Evolutionary conservation across 2,888 invertebrate species (phyloP).

Genomic region (Venustoraphidia nigricollis): DNA sequence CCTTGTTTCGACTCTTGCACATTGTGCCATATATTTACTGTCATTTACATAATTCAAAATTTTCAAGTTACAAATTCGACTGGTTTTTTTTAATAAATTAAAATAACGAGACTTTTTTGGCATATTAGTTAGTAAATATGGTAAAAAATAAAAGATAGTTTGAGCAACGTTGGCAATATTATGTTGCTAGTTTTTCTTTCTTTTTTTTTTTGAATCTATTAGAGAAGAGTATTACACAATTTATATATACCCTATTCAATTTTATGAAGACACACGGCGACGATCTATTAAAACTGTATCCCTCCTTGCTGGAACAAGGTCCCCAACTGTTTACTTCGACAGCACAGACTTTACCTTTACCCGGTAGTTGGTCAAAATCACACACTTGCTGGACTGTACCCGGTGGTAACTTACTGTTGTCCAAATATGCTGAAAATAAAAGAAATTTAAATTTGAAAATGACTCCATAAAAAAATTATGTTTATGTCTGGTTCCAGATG

Average conservation of each 20-base stretch:
- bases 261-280: conserved; percentile 75
- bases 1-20: too few species aligned
- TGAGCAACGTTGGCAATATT: background rate
- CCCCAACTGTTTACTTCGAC: conserved; percentile 31
- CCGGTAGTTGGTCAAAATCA: conserved; percentile 30
- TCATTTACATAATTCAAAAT: too few species aligned
- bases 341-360: conserved; percentile 35
- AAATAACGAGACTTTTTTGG: too few species aligned
- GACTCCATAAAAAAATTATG: background rate
- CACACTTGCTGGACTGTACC: conserved; percentile 36
- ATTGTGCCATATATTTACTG: too few species aligned
- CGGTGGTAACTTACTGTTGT: conserved; percentile 22
- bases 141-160: too few species aligned
- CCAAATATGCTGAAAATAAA: conserved; percentile 26
- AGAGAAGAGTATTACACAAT: background rate
- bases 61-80: too few species aligned
- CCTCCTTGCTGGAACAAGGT: conserved; percentile 31
- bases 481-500: too few species aligned
- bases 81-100: too few species aligned
- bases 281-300: conserved; percentile 57
- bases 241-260: conserved; percentile 52
- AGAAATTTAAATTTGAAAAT: background rate
- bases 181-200: background rate
- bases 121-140: too few species aligned
- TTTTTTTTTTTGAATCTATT: background rate